Conservation (phyloP, 2,797 vertebrate genomes). For the Rhincodon typus region DNA sequence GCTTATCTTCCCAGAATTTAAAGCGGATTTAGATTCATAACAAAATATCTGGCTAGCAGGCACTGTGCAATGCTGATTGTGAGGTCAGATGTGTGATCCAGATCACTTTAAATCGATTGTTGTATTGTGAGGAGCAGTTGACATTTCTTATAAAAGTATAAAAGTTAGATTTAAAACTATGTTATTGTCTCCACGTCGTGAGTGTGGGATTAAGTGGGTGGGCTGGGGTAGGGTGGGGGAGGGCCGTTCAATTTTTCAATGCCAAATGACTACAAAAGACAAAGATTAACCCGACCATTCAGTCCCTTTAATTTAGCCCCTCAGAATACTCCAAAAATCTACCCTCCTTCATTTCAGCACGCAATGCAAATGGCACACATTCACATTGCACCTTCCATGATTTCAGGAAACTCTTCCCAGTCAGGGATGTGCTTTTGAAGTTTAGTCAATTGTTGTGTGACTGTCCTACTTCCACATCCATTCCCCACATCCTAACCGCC, state of each 20-base stretch:
- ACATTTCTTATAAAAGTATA: background rate
- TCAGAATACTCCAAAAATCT: background rate
- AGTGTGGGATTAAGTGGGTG: background rate
- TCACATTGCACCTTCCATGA: background rate
- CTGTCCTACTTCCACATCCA: background rate
- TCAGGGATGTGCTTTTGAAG: background rate
- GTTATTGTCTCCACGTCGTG: background rate
- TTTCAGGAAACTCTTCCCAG: background rate
- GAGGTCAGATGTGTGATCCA: background rate
- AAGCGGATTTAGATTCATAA: background rate
- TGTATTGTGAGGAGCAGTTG: background rate
- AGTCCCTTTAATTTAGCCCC: background rate
- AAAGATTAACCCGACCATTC: background rate
- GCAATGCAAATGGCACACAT: background rate
- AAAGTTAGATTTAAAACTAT: background rate
- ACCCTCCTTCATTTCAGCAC: background rate
- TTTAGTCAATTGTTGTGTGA: background rate
- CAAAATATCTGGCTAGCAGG: background rate
- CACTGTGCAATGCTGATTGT: background rate
- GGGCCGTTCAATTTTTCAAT: background rate
- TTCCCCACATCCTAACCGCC: background rate
- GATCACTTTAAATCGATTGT: background rate
- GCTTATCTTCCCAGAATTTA: background rate
- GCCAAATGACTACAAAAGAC: background rate
- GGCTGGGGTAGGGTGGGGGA: no score